Percentiles rank a stretch among this genome's conserved stretches.
These are phyloP conservation scores for Channa maculata DNA, from an alignment of 2,113 vertebrate species.

Conservation along the genomic window DNA sequence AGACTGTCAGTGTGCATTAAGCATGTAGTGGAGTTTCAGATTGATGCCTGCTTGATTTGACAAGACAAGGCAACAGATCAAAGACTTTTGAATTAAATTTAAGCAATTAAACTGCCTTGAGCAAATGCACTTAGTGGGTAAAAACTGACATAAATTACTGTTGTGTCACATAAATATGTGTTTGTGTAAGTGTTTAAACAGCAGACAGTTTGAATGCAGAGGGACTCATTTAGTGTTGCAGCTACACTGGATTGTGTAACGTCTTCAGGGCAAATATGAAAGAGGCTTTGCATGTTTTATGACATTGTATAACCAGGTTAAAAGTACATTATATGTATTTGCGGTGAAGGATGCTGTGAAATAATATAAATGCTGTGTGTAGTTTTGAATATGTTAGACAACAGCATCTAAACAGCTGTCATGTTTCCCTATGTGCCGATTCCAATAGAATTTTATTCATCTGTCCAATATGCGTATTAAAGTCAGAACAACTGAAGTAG, in stretches of 20 bases:
- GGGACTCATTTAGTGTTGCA: conserved; percentile 7
- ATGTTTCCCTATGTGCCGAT: neutral
- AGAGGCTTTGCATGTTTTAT: conserved; percentile 27
- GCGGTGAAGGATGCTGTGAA: conserved; percentile 2
- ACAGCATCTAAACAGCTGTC: neutral
- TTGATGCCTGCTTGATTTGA: conserved; percentile 16
- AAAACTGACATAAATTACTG: conserved; percentile 3
- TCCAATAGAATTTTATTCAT: neutral
- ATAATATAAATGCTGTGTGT: conserved; percentile 1
- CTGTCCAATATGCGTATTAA: neutral
- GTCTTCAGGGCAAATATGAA: conserved; percentile 22
- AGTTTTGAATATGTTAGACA: neutral
- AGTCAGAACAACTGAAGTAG: too few relatives aligned
- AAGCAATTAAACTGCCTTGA: neutral
- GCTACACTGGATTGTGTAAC: conserved; percentile 8
- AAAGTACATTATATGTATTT: neutral
- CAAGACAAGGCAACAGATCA: conserved; percentile 23
- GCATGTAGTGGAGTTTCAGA: conserved; percentile 4
- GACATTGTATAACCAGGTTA: conserved; percentile 8
- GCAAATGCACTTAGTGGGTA: conserved; percentile 1
- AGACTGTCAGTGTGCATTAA: conserved; percentile 19
- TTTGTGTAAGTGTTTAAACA: neutral
- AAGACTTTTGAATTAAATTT: conserved; percentile 4
- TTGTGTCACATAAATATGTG: conserved; percentile 1
- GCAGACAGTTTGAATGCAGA: conserved; percentile 5